phyloP scores from a whole-genome alignment of 1,140 invertebrate genomes.

The Tetramorium parvispinum region DNA sequence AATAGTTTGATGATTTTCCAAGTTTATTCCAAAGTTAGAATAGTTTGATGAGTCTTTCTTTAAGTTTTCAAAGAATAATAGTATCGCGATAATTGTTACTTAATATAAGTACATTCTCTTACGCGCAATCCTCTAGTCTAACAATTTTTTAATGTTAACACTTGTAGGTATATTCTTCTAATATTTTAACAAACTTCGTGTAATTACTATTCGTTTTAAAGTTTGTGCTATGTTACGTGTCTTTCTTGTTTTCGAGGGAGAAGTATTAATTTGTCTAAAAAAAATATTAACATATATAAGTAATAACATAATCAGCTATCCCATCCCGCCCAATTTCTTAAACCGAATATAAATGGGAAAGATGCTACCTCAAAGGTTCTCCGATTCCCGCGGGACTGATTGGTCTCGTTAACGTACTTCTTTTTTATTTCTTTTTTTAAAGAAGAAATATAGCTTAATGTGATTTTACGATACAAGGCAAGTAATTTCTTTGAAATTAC shows the following conservation, averaged over 20 bases:
- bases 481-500: constrained; percentile 9
- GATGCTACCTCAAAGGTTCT: constrained; percentile 47
- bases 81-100: neutral
- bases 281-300: constrained; percentile 7
- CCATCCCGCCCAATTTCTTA: constrained; percentile 30
- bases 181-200: neutral
- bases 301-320: constrained; percentile 10
- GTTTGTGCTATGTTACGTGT: neutral
- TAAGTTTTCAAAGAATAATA: neutral
- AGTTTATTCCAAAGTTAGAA: constrained; percentile 18
- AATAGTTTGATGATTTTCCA: neutral
- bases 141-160: constrained; percentile 43
- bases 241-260: constrained; percentile 14
- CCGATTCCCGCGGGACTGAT: neutral
- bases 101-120: neutral
- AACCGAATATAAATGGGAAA: constrained; percentile 30
- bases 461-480: neutral
- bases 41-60: neutral
- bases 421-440: neutral
- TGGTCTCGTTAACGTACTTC: constrained; percentile 2
- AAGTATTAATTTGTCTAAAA: constrained; percentile 5
- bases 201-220: constrained; percentile 1
- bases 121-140: neutral
- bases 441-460: constrained; percentile 17
- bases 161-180: constrained; percentile 31